Evolutionary conservation across 2,888 invertebrate species (phyloP), one percentile per base, ranked within the genome.

Genomic region (Lasioglossum morio): DNA sequence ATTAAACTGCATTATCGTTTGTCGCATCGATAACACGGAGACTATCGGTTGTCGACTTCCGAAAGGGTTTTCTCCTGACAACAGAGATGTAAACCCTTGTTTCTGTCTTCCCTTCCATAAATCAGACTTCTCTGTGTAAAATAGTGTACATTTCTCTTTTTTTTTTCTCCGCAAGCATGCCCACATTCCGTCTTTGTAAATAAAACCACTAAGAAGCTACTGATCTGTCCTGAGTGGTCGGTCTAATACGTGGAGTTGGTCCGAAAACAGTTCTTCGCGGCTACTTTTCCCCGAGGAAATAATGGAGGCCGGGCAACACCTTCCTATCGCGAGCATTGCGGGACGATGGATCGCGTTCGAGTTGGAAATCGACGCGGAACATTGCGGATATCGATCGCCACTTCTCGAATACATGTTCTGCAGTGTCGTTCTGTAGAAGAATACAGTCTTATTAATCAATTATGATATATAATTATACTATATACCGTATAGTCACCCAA

Each of bases 171-270:
- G 57, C 40, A 80, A 40, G 77, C 85, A 72, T 77, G 79, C 60
- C 63, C 73, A 40, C 78, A 80, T 80, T 78, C 37, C 57, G 57
- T 74, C 70, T 70, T 79, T 89, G 88, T 89, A 89, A 89, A 89
- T 88, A 89, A 43, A 84, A 89, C 77, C 63, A 16, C 23, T 72
- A 37, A 48, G 85, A 72, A 72, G 57, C n/a, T 57, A 30, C 40
- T 76, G 60, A 63, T 43, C 72, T 70, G 34, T 73, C 69, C 72
- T 73, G 74, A 75, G n/a, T 69, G 46, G 60, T 46, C 69, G 70
- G 40, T 34, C 70, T 34, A 53, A 70, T 10, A 53, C 23, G 5
- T 19, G 70, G 27, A n/a, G 53, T 43, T 48, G 63, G 63, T 53
- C 40, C 23, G 34, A 46, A 46, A 23, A 48, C 46, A n/a, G 66